Evolutionary conservation across 2,113 vertebrate species (phyloP), one percentile per base, ranked within the genome.

Genomic region (Dipodomys spectabilis): DNA sequence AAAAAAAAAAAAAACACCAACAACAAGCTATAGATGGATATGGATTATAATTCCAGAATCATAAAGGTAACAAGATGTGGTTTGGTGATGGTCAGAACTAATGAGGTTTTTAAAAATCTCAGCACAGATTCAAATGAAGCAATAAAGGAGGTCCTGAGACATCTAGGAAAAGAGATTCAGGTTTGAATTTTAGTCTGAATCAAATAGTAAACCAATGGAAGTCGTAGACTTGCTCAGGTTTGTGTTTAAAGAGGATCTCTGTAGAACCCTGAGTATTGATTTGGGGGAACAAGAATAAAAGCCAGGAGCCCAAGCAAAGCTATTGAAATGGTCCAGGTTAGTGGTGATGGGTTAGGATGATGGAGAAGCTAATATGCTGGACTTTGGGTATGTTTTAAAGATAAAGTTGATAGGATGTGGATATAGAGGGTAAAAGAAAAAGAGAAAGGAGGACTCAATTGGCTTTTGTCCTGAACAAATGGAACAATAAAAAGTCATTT

Each of bases 391-490:
- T 23, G 80, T 64, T 79, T 83, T 71, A 49, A 88, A 90, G 39
- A 11, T 28, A 82, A n/a, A 80, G 9, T 60, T 78, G 18, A 35
- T 84, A 30, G 35, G 23, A 93, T 83, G 84, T 91, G 81, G 45
- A n/a, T 81, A 73, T 16, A 53, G 68, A 92, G 39, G 19, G 67
- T 82, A 25, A 74, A 67, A 87, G 68, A 39, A 80, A 88, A 91
- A 88, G 35, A 83, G 0, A 44, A 75, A 68, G 60, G 78, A 84
- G 81, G 32, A 84, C 45, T 86, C 65, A 10, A 6, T 65, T 90
- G 65, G 23, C 92, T 96, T 39, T 94, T 80, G 74, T 5, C 81
- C 53, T 90, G 71, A 96, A 57, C 71, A 57, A 87, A 28, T 79
- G 23, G 28, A 83, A 71, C 7, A 93, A 92, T 82, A 30, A 75